These are phyloP conservation scores for Orthonychiurus folsomi DNA, from an alignment of 2,888 invertebrate species.

Conservation along the genomic window DNA sequence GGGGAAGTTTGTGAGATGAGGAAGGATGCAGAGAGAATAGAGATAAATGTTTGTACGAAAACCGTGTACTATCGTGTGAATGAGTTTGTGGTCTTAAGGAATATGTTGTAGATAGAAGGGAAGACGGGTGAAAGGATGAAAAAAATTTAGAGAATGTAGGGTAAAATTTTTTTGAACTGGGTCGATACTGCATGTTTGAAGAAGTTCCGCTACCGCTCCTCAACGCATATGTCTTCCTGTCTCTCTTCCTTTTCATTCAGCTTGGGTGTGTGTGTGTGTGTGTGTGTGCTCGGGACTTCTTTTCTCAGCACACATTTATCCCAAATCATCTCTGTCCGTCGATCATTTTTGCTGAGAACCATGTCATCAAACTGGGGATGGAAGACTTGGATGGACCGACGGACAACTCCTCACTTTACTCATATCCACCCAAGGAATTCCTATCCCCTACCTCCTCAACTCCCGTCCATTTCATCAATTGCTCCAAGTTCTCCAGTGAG, in stretches of 20 bases:
- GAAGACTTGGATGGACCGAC: neutral
- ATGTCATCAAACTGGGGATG: conserved; percentile 21
- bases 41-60: conserved; percentile 13
- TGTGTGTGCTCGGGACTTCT: neutral
- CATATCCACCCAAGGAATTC: neutral
- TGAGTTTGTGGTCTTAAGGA: conserved; percentile 2
- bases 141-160: conserved; percentile 22
- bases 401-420: neutral
- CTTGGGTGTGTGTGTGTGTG: too few species aligned
- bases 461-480: neutral
- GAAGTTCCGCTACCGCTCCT: conserved; percentile 21
- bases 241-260: conserved; percentile 18
- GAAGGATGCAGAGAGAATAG: conserved; percentile 3
- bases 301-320: conserved; percentile 14
- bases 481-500: neutral
- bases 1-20: too few species aligned
- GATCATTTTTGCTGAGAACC: conserved; percentile 18
- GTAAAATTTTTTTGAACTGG: conserved; percentile 19
- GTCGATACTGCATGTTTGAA: conserved; percentile 27
- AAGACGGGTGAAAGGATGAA: conserved; percentile 11
- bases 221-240: conserved; percentile 30
- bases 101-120: conserved; percentile 7
- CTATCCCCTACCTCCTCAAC: neutral
- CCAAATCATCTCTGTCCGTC: conserved; percentile 20
- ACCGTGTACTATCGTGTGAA: neutral